Evolutionary conservation across 2,888 invertebrate genomes (phyloP), one percentile per base, ranked within the genome.

Genomic region (Caenorhabditis sp.): DNA sequence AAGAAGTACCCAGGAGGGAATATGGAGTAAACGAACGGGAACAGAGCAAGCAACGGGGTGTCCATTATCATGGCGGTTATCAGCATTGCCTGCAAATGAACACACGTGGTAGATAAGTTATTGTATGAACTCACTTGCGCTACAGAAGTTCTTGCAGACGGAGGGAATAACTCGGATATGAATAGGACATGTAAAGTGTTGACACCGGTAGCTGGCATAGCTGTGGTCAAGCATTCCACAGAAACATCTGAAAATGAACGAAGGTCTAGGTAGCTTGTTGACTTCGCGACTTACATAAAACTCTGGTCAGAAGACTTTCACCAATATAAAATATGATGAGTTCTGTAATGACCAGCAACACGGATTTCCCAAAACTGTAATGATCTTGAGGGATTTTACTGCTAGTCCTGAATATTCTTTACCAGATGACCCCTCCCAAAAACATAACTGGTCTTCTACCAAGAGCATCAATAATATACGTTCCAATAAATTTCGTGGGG

Each of bases 401-500:
- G 38, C 7, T 19, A 7, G 35, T 70, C 31, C 19, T 31, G 1
- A 14, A 16, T 1, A 19, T 19, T 1, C 12, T 28, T 54, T 28
- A 82, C 82, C 74, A 35, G 5, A 86, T 56, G 1, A 66, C 4
- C 22, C 68, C 85, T 6, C 79, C 80, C 4, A 81, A 16, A 7
- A 56, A 56, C 61, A 86, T 51, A 1, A 85, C 76, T 12, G 72
- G 72, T 24, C 86, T 41, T 72, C 86, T 77, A 28, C 86, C 86
- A 1, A 79, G 44, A 1, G 59, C 72, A 47, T 86, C 86, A 14
- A 86, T 81, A 8, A 86, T 63, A 22, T 72, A 66, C 14, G 85
- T 83, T n/a, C 86, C 86, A 16, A 83, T 63, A n/a, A 86, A 70
- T 19, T 80, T 72, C 2, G 82, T 66, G 0, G 86, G 86, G 63